Evolutionary conservation across 2,113 vertebrate genomes (phyloP).

Genomic region (Corydoras sp.): DNA sequence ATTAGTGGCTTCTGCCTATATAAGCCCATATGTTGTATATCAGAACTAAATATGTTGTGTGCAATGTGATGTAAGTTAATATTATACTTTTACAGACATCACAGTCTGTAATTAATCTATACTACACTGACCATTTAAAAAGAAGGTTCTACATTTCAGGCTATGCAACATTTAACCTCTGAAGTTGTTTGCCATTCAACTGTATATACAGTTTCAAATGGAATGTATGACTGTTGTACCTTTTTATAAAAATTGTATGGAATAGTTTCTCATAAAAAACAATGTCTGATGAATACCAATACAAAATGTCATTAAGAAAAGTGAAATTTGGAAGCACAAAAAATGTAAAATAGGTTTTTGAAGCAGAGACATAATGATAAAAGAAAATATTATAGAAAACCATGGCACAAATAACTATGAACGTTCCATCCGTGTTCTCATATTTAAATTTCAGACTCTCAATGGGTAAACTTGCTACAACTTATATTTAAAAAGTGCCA

Average conservation of each 20-base stretch:
- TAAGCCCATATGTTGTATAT: slow-evolving; percentile 22
- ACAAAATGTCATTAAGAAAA: neutral
- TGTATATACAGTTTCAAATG: slow-evolving; percentile 33
- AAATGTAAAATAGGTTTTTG: neutral
- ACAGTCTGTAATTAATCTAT: slow-evolving; percentile 23
- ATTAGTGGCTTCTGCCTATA: slow-evolving; percentile 14
- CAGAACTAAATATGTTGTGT: slow-evolving; percentile 23
- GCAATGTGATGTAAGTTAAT: slow-evolving; percentile 34
- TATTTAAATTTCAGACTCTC: neutral
- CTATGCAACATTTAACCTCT: slow-evolving; percentile 48
- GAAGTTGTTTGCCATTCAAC: slow-evolving; percentile 32
- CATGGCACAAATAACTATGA: slow-evolving; percentile 14
- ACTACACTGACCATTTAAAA: slow-evolving; percentile 25
- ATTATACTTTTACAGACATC: slow-evolving; percentile 17
- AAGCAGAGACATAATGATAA: neutral
- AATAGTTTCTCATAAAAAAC: slow-evolving; percentile 6
- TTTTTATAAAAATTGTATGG: slow-evolving; percentile 27
- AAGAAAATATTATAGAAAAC: neutral
- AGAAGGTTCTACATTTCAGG: slow-evolving; percentile 32
- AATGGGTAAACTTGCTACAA: slow-evolving; percentile 1
- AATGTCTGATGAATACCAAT: slow-evolving; percentile 5
- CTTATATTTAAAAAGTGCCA: neutral
- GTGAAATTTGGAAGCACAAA: neutral
- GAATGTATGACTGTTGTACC: slow-evolving; percentile 45
- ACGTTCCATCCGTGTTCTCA: neutral